Evolutionary conservation across 2,113 vertebrate genomes (phyloP), one percentile per base, ranked within the genome.

Genomic region (Bubo blakistoni): DNA sequence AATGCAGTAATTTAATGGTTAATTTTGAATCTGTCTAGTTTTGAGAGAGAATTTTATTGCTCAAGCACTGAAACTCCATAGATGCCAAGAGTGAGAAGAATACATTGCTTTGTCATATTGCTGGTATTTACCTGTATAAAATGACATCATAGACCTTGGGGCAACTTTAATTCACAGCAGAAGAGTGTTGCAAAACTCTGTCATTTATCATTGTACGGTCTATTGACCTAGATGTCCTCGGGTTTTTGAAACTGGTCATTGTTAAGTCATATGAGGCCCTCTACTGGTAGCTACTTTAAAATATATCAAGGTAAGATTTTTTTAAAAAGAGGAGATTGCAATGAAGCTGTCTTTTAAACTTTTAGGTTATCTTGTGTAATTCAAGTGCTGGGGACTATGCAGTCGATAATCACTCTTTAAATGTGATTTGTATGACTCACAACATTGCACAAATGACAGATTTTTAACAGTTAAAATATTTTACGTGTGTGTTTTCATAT

Each of bases 181-280:
- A 62, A 36, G 20, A 25, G 55, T 14, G 47, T 74, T 54, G 10
- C 5, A 18, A 76, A 63, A 87, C 44, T 83, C 69, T 54, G n/a
- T 58, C 34, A 26, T 88, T 76, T 66, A 22, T 90, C 52, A 9
- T 38, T 84, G 7, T 47, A 2, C 0, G 0, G 13, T 91, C 57
- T 76, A 2, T 89, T 81, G 65, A 85, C 92, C 30, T 81, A 21
- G 9, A 36, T 70, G 32, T 81, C 47, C 40, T 55, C 30, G 34
- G 62, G 27, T 67, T 80, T 96, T 91, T 81, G 19, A 71, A 86
- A 9, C 4, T 34, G 22, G 30, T 44, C 26, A 93, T 94, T 96
- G 36, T 77, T 77, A 96, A 96, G 86, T 97, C 46, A n/a, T 70
- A 73, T 47, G 91, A 91, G 86, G 94, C 96, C 97, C 97, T 97